Evolutionary conservation across 2,888 invertebrate species (phyloP).

Genomic region (Labia minor): DNA sequence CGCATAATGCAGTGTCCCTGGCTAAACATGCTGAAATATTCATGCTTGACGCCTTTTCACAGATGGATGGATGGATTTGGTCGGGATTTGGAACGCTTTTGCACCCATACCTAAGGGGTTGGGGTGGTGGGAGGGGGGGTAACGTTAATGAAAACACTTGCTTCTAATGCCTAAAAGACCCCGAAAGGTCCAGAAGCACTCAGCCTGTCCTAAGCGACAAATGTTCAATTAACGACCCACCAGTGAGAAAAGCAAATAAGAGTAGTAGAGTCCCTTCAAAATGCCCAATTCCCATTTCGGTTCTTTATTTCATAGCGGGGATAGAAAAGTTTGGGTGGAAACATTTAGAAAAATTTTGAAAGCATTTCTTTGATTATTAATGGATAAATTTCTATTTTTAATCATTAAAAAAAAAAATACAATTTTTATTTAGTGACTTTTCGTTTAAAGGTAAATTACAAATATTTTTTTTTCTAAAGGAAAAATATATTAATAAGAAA

Average conservation of each 20-base stretch:
- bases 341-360: no score
- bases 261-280: not conserved
- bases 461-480: no score
- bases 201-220: constrained; percentile 1
- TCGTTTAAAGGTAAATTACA: no score
- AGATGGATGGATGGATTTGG: constrained; percentile 13
- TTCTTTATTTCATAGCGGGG: no score
- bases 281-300: not conserved
- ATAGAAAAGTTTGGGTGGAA: no score
- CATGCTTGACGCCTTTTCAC: constrained; percentile 7
- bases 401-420: no score
- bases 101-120: not conserved
- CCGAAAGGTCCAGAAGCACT: constrained; percentile 13
- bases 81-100: not conserved
- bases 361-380: no score
- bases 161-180: constrained; percentile 13
- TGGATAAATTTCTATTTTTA: no score
- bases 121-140: not conserved
- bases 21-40: constrained; percentile 7
- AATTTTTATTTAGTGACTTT: no score
- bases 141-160: constrained; percentile 3
- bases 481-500: no score
- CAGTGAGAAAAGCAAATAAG: constrained; percentile 13
- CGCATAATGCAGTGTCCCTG: constrained; percentile 1
- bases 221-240: constrained; percentile 3